Base-by-base conservation (phyloP, 2,888 invertebrate genomes). In the Pristionchus mayeri region DNA sequence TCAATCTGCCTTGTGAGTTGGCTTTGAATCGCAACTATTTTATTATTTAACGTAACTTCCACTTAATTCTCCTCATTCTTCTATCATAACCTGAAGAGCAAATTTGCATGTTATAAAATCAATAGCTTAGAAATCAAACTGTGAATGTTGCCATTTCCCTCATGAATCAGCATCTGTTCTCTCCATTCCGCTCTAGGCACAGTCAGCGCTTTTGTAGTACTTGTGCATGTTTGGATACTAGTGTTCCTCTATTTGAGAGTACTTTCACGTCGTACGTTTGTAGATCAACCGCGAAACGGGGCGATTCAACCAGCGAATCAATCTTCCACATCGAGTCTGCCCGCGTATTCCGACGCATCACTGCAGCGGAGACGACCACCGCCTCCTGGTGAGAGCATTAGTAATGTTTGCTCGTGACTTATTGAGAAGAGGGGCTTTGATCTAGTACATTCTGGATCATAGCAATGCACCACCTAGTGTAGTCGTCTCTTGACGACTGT, bases 1-100 rank as follows among this genome's bases (percentile, higher is more conserved):
- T 71, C 50, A 71, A 83, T 54, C 71, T 83, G 6, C 83, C 81
- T 2, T 81, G 81, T 81, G 44, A 81, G 81, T 54, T 78, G n/a
- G 21, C 30, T 34, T 30, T 67, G 30, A 34, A 16, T 67, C 21
- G 1, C 11, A 67, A 30, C 13, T 7, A 30, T 37, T 67, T n/a
- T n/a, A n/a, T n/a, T n/a, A n/a, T n/a, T n/a, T n/a, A n/a, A n/a
- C n/a, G n/a, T n/a, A n/a, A n/a, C n/a, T n/a, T n/a, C n/a, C n/a
- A n/a, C n/a, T n/a, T n/a, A n/a, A n/a, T n/a, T n/a, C n/a, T n/a
- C n/a, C n/a, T n/a, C n/a, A n/a, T n/a, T n/a, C n/a, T n/a, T n/a
- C n/a, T n/a, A n/a, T n/a, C n/a, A n/a, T n/a, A n/a, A n/a, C n/a
- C n/a, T n/a, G n/a, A n/a, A n/a, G n/a, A n/a, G n/a, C n/a, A 60